A percentile compares a stretch with the other conserved stretches of the same genome.
Conservation (phyloP, 2,797 vertebrate genomes). For the Betta splendens region DNA sequence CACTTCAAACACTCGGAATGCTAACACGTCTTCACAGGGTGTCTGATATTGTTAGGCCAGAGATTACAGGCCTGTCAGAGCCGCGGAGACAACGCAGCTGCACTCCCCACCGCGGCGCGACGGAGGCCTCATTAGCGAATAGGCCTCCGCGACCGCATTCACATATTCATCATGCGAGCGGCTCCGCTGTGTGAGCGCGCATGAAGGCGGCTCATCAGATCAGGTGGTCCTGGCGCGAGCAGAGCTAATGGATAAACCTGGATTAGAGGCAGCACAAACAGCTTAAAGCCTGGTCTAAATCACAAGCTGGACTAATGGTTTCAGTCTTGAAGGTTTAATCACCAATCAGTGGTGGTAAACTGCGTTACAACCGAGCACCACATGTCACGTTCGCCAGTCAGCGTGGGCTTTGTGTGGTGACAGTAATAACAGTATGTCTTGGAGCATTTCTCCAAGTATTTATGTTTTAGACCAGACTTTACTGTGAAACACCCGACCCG, state of each 20-base stretch:
- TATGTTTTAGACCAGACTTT: background rate
- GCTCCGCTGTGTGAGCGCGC: slow-evolving; percentile 43
- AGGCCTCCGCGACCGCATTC: slow-evolving; percentile 44
- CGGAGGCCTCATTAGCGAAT: slow-evolving; percentile 74
- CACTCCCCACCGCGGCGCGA: slow-evolving; percentile 69
- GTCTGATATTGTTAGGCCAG: slow-evolving; percentile 77
- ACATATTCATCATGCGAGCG: slow-evolving; percentile 50
- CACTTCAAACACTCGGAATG: slow-evolving; percentile 72
- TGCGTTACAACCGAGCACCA: slow-evolving; percentile 32
- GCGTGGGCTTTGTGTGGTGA: slow-evolving; percentile 6
- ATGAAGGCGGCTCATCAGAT: slow-evolving; percentile 19
- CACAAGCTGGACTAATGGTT: slow-evolving; percentile 38
- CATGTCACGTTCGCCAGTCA: slow-evolving; percentile 19
- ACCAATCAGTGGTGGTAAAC: slow-evolving; percentile 38
- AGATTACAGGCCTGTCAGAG: slow-evolving; percentile 78
- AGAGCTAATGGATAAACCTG: slow-evolving; percentile 9
- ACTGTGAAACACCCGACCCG: slow-evolving; percentile 15
- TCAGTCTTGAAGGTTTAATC: slow-evolving; percentile 42
- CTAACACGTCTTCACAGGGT: slow-evolving; percentile 72
- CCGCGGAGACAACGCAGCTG: slow-evolving; percentile 73
- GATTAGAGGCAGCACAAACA: slow-evolving; percentile 21
- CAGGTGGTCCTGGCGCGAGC: slow-evolving; percentile 22
- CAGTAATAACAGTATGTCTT: slow-evolving; percentile 27
- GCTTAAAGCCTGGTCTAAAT: slow-evolving; percentile 36
- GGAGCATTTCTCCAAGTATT: slow-evolving; percentile 14